Evolutionary conservation across 2,888 invertebrate species (phyloP), one percentile per base, ranked within the genome.

Genomic region (Desoria tigrina): DNA sequence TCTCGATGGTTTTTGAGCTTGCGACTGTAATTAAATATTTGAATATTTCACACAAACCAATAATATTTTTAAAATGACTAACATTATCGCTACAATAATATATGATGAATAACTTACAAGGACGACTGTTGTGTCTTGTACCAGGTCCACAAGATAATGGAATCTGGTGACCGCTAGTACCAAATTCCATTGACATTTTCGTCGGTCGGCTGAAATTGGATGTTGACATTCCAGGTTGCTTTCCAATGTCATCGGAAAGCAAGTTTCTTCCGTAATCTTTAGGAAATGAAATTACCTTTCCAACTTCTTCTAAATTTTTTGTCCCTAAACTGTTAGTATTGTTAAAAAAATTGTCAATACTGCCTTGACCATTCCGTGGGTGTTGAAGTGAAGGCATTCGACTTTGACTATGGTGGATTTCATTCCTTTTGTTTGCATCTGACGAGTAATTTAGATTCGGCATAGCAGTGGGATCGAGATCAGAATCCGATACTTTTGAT

Each of bases 1-100:
- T 69, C 68, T 80, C 78, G n/a, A 68, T 28, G 0, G 42, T 16
- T 55, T 27, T 24, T 7, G 55, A 21, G 7, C 26, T 7, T 9
- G 28, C 11, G 32, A 7, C 55, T 55, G 26, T 16, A 24, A 53
- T 24, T 14, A 14, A n/a, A 18, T 49, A 14, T 11, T 39, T 14
- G 16, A 39, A 39, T 39, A 39, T 39, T 39, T n/a, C n/a, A n/a
- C n/a, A n/a, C n/a, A n/a, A n/a, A n/a, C n/a, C n/a, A n/a, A n/a
- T n/a, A n/a, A n/a, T n/a, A n/a, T n/a, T n/a, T n/a, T n/a, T n/a
- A n/a, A n/a, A n/a, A n/a, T n/a, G n/a, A n/a, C n/a, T n/a, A n/a
- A n/a, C n/a, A n/a, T n/a, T n/a, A n/a, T n/a, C n/a, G n/a, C n/a
- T n/a, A n/a, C n/a, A n/a, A n/a, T n/a, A n/a, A n/a, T n/a, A n/a